These are phyloP conservation scores for Lepus timidus DNA, from an alignment of 2,113 vertebrate species.

Conservation along the genomic window DNA sequence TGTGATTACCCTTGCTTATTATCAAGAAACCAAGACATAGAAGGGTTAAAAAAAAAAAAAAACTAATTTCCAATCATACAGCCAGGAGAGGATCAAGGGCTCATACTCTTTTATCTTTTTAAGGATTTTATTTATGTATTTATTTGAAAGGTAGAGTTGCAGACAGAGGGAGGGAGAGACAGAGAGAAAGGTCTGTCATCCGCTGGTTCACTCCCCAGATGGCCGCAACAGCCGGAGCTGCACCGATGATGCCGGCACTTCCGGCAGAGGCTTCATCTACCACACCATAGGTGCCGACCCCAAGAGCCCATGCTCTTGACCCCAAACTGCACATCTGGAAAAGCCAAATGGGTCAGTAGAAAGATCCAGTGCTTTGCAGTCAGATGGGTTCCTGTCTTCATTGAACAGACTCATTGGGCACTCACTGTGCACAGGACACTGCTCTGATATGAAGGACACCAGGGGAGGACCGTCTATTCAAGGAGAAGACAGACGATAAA, in stretches of 20 bases:
- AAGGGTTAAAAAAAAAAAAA: background rate
- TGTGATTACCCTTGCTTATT: background rate
- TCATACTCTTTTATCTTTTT: background rate
- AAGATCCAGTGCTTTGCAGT: background rate
- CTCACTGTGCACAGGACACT: background rate
- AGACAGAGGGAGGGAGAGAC: too few relatives aligned
- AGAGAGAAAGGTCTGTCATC: too few relatives aligned
- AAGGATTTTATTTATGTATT: background rate
- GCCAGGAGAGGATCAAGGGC: background rate
- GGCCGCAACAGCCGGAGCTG: too few relatives aligned
- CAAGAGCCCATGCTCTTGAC: background rate
- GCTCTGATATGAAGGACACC: background rate
- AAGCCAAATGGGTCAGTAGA: background rate
- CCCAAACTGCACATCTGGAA: background rate
- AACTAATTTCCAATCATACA: background rate
- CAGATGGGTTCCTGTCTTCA: background rate
- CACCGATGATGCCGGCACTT: too few relatives aligned
- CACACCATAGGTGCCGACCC: background rate
- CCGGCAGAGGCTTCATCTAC: too few relatives aligned
- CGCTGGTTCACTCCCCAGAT: too few relatives aligned
- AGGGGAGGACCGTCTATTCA: background rate
- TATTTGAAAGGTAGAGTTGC: too few relatives aligned
- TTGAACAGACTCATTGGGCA: background rate
- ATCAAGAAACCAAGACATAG: background rate
- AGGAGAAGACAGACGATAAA: background rate